Conservation (phyloP, 2,797 vertebrate genomes). For the Dicrostonyx torquatus region DNA sequence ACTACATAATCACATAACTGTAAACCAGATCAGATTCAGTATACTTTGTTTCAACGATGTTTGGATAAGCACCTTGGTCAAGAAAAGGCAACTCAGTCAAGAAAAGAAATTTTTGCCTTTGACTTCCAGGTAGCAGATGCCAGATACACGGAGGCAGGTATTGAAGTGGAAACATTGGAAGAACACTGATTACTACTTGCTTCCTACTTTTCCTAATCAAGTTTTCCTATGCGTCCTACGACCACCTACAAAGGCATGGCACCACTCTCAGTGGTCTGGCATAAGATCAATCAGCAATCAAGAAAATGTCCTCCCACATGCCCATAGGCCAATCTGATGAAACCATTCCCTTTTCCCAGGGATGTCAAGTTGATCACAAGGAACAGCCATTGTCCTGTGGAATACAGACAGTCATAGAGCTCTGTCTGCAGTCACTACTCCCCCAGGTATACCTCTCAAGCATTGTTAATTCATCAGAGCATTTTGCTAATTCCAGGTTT, state of each 20-base stretch:
- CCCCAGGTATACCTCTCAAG: neutral
- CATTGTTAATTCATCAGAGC: neutral
- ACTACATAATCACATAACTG: neutral
- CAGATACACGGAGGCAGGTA: too few species aligned
- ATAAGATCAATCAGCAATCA: neutral
- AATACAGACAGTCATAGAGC: neutral
- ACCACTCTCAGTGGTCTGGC: neutral
- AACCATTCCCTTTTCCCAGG: neutral
- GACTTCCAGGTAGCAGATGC: neutral
- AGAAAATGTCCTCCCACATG: neutral
- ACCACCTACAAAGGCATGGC: neutral
- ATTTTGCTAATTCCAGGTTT: neutral
- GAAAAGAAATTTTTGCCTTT: neutral
- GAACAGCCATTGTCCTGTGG: neutral
- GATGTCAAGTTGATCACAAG: neutral
- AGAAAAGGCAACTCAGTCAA: neutral
- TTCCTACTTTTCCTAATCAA: neutral
- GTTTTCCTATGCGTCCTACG: neutral
- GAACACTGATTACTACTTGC: neutral
- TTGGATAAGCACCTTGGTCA: neutral
- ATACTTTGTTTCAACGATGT: neutral
- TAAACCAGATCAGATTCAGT: neutral
- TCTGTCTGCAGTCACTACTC: neutral
- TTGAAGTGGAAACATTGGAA: neutral
- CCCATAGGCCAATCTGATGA: neutral